A percentile compares a stretch with the other conserved stretches of the same genome.
Evolutionary conservation across 92 coral and sea anemone species (phyloP).

Genomic region (Pocillopora meandrina): DNA sequence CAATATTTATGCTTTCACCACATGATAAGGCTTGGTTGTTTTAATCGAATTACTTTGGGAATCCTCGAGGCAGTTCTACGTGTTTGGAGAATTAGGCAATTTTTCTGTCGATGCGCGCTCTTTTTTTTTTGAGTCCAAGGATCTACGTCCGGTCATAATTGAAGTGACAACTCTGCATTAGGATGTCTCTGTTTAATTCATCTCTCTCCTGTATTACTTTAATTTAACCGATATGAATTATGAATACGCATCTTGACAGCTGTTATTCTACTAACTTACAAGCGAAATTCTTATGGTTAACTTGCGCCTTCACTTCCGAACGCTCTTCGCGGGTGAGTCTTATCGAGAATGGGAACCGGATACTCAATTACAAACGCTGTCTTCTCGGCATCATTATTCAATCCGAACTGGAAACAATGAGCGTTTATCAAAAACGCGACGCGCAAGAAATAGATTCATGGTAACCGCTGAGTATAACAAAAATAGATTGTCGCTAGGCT

Average conservation of each 20-base stretch:
- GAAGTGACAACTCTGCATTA: not conserved
- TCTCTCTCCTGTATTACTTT: conserved; percentile 39
- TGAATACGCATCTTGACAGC: conserved; percentile 36
- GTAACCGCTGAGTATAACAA: conserved; percentile 36
- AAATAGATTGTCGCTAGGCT: conserved; percentile 15
- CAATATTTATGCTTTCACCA: conserved; percentile 78
- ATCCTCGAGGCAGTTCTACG: not conserved
- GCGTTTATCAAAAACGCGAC: conserved; percentile 6
- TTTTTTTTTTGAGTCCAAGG: not conserved
- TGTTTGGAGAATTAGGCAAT: not conserved
- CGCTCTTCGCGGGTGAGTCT: not conserved
- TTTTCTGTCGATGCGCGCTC: not conserved
- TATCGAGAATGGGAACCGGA: not conserved
- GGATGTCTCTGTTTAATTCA: conserved; percentile 26
- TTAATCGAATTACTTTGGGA: conserved; percentile 29
- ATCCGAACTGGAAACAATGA: not conserved
- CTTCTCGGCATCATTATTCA: not conserved
- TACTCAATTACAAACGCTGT: conserved; percentile 12
- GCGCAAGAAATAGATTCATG: conserved; percentile 10
- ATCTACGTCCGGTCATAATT: not conserved
- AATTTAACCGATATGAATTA: conserved; percentile 47
- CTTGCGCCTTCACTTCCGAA: conserved; percentile 21
- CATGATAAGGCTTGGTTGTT: conserved; percentile 50
- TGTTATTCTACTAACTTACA: conserved; percentile 29
- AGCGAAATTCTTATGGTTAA: conserved; percentile 24